These are phyloP conservation scores for Holothuria scabra DNA, from an alignment of 53 echinoderm and acorn worm species.

Conservation along the genomic window DNA sequence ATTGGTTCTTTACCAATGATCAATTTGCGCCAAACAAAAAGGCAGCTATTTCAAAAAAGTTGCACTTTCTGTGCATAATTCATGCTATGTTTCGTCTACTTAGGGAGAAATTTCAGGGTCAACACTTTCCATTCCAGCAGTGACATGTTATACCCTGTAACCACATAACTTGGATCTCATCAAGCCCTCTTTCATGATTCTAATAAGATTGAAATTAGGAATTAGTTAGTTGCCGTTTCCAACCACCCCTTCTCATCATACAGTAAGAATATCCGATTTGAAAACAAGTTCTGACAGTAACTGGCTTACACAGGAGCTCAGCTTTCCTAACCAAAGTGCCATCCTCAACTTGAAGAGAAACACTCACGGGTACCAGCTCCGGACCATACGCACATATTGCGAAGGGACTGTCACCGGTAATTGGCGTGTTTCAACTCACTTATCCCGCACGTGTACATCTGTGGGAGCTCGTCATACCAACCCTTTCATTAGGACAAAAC, in stretches of 20 bases:
- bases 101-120: too few species aligned
- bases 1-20: too few species aligned
- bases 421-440: slow-evolving; percentile 39
- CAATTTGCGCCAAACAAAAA: too few species aligned
- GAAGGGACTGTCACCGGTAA: background rate
- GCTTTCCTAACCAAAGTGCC: too few species aligned
- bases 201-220: slow-evolving; percentile 37
- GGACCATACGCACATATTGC: slow-evolving; percentile 12
- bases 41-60: too few species aligned
- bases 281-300: slow-evolving; percentile 36
- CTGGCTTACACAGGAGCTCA: background rate
- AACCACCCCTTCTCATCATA: background rate
- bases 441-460: slow-evolving; percentile 24
- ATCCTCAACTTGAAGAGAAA: slow-evolving; percentile 12
- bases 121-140: too few species aligned
- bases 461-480: slow-evolving; percentile 30
- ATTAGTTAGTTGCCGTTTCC: slow-evolving; percentile 7
- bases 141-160: too few species aligned
- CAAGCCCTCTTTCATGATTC: background rate
- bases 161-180: background rate
- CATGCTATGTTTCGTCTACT: too few species aligned
- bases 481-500: slow-evolving; percentile 31
- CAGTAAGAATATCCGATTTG: slow-evolving; percentile 24
- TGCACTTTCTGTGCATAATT: too few species aligned
- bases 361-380: slow-evolving; percentile 1